These are phyloP conservation scores for Poeciliopsis gracilis DNA, from an alignment of 2,797 vertebrate genomes.

Conservation along the genomic window DNA sequence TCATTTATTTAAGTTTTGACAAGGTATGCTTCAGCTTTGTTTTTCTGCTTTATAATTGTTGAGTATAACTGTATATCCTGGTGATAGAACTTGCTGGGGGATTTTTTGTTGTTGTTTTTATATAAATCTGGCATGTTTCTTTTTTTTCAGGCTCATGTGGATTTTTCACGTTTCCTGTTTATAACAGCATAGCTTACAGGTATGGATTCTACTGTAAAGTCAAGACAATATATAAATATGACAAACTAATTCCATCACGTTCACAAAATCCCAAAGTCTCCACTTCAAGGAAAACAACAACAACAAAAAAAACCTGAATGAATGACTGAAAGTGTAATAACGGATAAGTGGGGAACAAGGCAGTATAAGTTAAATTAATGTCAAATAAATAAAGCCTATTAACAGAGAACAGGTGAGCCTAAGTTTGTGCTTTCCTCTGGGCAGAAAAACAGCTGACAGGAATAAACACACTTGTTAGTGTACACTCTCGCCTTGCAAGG, in stretches of 20 bases:
- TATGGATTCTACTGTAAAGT: constrained; percentile 33
- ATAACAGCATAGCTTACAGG: not conserved
- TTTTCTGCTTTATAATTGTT: not conserved
- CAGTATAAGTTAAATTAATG: constrained; percentile 46
- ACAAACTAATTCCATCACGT: constrained; percentile 34
- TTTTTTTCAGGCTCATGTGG: not conserved
- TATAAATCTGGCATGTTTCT: not conserved
- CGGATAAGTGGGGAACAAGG: constrained; percentile 19
- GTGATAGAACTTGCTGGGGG: not conserved
- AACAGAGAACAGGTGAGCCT: constrained; percentile 54
- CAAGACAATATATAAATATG: constrained; percentile 6
- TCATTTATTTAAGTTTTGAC: not conserved
- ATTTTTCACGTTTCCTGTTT: not conserved
- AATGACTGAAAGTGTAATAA: constrained; percentile 34
- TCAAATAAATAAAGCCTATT: constrained; percentile 63
- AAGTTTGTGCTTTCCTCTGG: constrained; percentile 55
- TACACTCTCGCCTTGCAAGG: constrained; percentile 73
- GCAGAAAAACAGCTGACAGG: constrained; percentile 66
- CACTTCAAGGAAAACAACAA: constrained; percentile 12
- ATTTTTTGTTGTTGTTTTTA: not conserved
- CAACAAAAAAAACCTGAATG: not conserved
- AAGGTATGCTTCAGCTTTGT: not conserved
- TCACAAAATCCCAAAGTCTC: constrained; percentile 23
- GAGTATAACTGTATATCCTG: not conserved
- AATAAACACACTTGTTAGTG: constrained; percentile 78